These are phyloP conservation scores for Meandrina meandrites DNA, from an alignment of 92 coral and sea anemone genomes.

Conservation along the genomic window DNA sequence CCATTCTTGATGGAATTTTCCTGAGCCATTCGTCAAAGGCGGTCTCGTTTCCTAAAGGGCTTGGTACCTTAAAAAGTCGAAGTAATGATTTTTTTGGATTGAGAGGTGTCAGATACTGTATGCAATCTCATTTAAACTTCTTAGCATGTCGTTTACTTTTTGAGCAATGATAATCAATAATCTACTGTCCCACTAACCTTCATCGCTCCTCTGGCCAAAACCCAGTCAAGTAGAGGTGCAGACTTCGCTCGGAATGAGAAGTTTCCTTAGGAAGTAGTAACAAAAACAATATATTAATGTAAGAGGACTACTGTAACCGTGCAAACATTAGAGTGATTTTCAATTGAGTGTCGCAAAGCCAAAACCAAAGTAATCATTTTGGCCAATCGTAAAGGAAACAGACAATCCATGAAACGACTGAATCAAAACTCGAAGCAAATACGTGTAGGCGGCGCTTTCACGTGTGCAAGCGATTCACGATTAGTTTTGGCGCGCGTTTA, in stretches of 20 bases:
- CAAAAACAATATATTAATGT: not conserved
- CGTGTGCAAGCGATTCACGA: no score
- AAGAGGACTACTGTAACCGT: not conserved
- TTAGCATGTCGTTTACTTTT: not conserved
- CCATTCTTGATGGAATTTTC: conserved; percentile 59
- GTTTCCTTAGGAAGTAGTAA: conserved; percentile 51
- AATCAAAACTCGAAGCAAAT: no score
- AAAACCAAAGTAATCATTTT: not conserved
- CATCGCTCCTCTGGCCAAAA: conserved; percentile 69
- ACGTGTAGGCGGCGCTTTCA: no score
- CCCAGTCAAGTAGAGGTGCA: conserved; percentile 78
- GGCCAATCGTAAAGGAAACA: no score
- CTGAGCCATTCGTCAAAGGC: conserved; percentile 86
- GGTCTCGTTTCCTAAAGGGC: conserved; percentile 74
- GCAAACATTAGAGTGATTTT: not conserved
- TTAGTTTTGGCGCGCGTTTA: no score
- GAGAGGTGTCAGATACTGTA: not conserved
- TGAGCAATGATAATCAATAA: not conserved
- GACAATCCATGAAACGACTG: no score
- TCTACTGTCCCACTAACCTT: conserved; percentile 45
- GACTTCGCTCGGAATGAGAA: conserved; percentile 75
- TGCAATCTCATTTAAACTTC: not conserved
- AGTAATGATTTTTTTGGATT: not conserved
- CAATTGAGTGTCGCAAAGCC: no score
- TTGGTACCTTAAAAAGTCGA: conserved; percentile 59